Conservation (phyloP, 2,888 invertebrate genomes). For the Pseudococcus viburni region DNA sequence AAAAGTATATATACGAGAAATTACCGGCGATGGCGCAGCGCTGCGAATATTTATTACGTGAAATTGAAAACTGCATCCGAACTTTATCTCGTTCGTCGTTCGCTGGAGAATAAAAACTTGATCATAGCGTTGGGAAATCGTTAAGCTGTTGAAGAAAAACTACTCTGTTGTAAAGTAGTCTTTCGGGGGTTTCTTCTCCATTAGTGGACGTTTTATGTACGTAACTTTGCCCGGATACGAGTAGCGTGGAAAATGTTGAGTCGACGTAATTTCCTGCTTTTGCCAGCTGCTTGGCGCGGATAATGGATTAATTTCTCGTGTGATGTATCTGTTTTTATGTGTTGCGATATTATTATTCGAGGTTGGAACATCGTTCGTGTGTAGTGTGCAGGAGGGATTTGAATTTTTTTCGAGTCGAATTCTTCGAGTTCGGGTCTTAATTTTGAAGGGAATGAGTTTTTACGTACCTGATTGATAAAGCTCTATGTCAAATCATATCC, state of each 20-base stretch:
- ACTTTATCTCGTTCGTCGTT: not conserved
- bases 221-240: not conserved
- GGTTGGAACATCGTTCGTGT: no score
- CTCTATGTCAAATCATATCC: no score
- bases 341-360: not conserved
- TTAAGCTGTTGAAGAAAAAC: slow-evolving; percentile 35
- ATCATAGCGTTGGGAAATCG: slow-evolving; percentile 28
- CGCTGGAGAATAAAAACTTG: slow-evolving; percentile 33
- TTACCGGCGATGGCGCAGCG: not conserved
- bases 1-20: slow-evolving; percentile 4
- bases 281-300: not conserved
- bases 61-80: slow-evolving; percentile 43
- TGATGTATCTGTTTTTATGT: not conserved
- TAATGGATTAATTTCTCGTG: slow-evolving; percentile 3
- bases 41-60: slow-evolving; percentile 28
- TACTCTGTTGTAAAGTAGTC: not conserved
- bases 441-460: no score
- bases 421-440: no score
- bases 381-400: no score
- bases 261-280: not conserved
- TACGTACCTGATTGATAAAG: no score
- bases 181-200: slow-evolving; percentile 15
- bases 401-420: no score
- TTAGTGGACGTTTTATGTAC: not conserved
- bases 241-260: not conserved